A percentile compares a stretch with the other conserved stretches of the same genome.
Evolutionary conservation across 1,140 invertebrate species (phyloP).

Genomic region (Cylas formicarius): DNA sequence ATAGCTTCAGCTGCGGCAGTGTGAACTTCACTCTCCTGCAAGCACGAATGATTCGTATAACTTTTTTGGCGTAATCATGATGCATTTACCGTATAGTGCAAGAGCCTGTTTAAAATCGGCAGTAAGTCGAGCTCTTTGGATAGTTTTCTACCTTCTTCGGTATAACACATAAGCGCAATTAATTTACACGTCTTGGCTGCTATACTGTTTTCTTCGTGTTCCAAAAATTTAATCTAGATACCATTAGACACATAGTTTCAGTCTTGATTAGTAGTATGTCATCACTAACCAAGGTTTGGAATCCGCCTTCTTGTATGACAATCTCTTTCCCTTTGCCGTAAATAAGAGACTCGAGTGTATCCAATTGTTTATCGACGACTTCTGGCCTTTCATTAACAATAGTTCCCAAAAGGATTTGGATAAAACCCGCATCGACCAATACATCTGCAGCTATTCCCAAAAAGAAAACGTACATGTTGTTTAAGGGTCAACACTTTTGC

Average conservation of each 20-base stretch:
- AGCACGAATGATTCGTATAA: slow-evolving; percentile 8
- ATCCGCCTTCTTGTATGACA: slow-evolving; percentile 26
- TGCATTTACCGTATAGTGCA: slow-evolving; percentile 28
- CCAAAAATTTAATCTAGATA: slow-evolving; percentile 23
- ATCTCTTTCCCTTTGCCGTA: slow-evolving; percentile 31
- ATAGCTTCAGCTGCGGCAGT: slow-evolving; percentile 29
- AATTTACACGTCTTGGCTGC: slow-evolving; percentile 21
- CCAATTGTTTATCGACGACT: slow-evolving; percentile 25
- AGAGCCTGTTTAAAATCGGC: slow-evolving; percentile 22
- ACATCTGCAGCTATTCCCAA: slow-evolving; percentile 32
- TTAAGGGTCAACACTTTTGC: too few relatives aligned
- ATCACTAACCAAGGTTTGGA: slow-evolving; percentile 25
- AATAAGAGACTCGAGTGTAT: slow-evolving; percentile 29
- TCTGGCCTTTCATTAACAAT: slow-evolving; percentile 20
- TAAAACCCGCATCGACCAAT: slow-evolving; percentile 29
- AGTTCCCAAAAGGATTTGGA: slow-evolving; percentile 25
- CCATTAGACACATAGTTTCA: slow-evolving; percentile 1
- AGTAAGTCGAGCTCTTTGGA: slow-evolving; percentile 26
- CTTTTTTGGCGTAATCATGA: background rate
- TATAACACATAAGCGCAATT: slow-evolving; percentile 23
- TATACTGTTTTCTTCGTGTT: slow-evolving; percentile 18
- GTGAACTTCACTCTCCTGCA: slow-evolving; percentile 27
- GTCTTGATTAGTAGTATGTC: slow-evolving; percentile 2
- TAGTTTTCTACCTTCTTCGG: slow-evolving; percentile 27
- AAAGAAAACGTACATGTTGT: slow-evolving; percentile 5